Conservation (phyloP, 2,113 vertebrate genomes). For the Sander lucioperca region DNA sequence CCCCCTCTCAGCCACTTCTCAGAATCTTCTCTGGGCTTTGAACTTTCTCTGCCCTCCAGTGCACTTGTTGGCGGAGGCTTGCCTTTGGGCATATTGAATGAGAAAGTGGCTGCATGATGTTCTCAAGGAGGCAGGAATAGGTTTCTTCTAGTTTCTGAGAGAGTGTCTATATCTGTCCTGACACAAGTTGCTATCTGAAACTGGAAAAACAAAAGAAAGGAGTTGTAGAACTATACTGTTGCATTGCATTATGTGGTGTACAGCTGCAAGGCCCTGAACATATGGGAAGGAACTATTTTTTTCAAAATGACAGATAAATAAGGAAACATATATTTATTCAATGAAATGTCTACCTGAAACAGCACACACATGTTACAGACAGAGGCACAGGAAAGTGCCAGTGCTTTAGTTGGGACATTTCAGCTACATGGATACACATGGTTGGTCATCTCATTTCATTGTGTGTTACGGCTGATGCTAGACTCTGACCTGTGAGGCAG, state of each 20-base stretch:
- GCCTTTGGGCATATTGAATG: slow-evolving; percentile 49
- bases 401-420: slow-evolving; percentile 35
- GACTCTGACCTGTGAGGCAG: slow-evolving; percentile 47
- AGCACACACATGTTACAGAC: neutral
- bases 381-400: slow-evolving; percentile 7
- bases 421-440: slow-evolving; percentile 39
- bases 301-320: neutral
- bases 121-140: slow-evolving; percentile 2
- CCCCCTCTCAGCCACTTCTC: neutral
- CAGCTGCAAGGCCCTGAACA: neutral
- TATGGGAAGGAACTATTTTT: neutral
- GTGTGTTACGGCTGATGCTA: slow-evolving; percentile 40
- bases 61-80: slow-evolving; percentile 43
- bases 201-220: neutral
- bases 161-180: slow-evolving; percentile 20
- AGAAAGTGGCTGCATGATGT: slow-evolving; percentile 35
- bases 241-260: neutral
- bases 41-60: slow-evolving; percentile 41
- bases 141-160: neutral
- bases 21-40: slow-evolving; percentile 31
- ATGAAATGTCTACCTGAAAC: neutral
- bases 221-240: neutral
- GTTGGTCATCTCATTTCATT: slow-evolving; percentile 54
- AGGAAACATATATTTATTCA: neutral
- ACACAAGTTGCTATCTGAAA: neutral